phyloP scores from a whole-genome alignment of 2,888 invertebrate species.

The Terebella lapidaria region DNA sequence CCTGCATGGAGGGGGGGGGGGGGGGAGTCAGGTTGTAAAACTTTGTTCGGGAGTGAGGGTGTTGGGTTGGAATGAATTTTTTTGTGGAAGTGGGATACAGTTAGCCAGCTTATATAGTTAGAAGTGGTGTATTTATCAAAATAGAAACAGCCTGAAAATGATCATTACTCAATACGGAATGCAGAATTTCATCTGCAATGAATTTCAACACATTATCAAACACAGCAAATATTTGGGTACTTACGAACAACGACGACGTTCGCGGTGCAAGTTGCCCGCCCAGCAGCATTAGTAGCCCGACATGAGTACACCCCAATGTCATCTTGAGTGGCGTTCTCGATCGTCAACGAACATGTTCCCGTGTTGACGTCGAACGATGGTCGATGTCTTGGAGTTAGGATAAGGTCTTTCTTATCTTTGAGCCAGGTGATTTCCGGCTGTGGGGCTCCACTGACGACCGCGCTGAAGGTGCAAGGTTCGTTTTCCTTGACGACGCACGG shows the following conservation, averaged over 20 bases:
- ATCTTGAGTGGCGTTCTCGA: slow-evolving; percentile 75
- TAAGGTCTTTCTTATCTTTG: slow-evolving; percentile 58
- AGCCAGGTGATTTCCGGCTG: slow-evolving; percentile 67
- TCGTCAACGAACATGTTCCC: slow-evolving; percentile 67
- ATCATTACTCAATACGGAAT: no score
- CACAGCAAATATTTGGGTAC: no score
- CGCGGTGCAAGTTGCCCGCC: slow-evolving; percentile 74
- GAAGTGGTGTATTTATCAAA: no score
- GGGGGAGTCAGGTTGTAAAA: no score
- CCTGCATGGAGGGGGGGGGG: no score
- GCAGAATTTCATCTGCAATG: no score
- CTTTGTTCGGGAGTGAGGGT: no score
- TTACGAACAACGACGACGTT: slow-evolving; percentile 63
- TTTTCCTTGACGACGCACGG: slow-evolving; percentile 57
- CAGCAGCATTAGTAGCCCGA: slow-evolving; percentile 84
- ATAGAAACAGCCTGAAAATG: no score
- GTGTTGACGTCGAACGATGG: slow-evolving; percentile 46
- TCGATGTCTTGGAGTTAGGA: slow-evolving; percentile 7
- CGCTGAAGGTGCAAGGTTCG: slow-evolving; percentile 69
- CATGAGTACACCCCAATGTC: slow-evolving; percentile 84
- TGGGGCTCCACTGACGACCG: slow-evolving; percentile 71
- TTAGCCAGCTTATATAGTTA: no score
- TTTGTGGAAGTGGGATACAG: no score
- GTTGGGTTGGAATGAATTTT: no score
- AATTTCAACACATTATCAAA: no score